These are phyloP conservation scores for Drosophila pseudoobscura DNA, from an alignment of 1,140 invertebrate species.

Conservation along the genomic window DNA sequence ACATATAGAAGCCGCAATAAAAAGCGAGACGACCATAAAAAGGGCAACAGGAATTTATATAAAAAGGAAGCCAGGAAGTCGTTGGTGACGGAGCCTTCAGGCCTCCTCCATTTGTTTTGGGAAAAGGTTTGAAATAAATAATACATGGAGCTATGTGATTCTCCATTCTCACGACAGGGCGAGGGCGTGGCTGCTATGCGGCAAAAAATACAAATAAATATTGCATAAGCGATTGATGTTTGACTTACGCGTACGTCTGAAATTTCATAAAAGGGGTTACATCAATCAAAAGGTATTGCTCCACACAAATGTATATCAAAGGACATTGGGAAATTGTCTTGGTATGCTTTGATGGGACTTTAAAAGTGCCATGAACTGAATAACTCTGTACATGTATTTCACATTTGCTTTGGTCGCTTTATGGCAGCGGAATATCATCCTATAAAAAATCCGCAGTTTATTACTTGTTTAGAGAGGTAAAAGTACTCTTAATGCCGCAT, in stretches of 20 bases:
- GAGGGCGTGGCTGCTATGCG: constrained; percentile 5
- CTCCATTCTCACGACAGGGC: neutral
- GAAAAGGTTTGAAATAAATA: constrained; percentile 63
- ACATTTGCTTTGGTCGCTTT: constrained; percentile 24
- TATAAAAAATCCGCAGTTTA: constrained; percentile 22
- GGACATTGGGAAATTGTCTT: no score
- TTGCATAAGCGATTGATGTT: constrained; percentile 28
- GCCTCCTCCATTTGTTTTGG: constrained; percentile 21
- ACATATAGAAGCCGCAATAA: constrained; percentile 63
- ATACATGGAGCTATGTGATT: constrained; percentile 18
- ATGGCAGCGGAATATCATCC: constrained; percentile 9
- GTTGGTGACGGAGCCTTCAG: constrained; percentile 43
- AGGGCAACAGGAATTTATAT: constrained; percentile 44
- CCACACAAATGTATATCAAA: constrained; percentile 7
- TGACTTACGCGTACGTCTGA: neutral
- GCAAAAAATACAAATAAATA: constrained; percentile 25
- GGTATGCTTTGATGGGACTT: neutral
- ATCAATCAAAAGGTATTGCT: neutral
- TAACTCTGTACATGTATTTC: constrained; percentile 14
- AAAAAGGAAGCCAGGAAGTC: constrained; percentile 45
- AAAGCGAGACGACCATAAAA: constrained; percentile 35
- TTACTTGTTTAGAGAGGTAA: constrained; percentile 41
- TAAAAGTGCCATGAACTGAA: neutral
- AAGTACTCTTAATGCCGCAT: constrained; percentile 27
- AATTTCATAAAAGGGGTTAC: neutral